Evolutionary conservation across 2,113 vertebrate genomes (phyloP).

Genomic region (Otis tarda): DNA sequence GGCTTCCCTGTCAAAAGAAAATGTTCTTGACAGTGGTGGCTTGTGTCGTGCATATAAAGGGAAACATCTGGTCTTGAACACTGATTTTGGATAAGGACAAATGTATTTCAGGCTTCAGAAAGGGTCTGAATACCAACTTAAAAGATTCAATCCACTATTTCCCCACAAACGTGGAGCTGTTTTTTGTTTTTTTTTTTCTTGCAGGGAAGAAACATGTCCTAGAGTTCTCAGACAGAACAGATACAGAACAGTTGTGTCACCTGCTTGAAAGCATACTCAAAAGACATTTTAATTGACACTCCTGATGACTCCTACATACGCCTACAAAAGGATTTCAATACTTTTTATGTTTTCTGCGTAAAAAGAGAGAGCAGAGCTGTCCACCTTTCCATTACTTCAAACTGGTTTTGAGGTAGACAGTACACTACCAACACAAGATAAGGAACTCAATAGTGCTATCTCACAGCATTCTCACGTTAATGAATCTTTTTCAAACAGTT

Average conservation of each 20-base stretch:
- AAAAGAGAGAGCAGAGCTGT: background rate
- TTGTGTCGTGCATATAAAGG: background rate
- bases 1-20: background rate
- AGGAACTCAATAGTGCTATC: background rate
- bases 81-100: background rate
- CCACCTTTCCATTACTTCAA: background rate
- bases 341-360: background rate
- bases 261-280: background rate
- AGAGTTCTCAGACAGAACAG: background rate
- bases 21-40: background rate
- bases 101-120: background rate
- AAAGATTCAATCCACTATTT: background rate
- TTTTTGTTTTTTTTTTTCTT: too few relatives aligned
- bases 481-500: background rate
- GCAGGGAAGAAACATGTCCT: background rate
- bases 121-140: background rate
- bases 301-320: background rate
- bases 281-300: background rate
- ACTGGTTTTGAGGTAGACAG: background rate
- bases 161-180: rapidly evolving
- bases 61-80: background rate
- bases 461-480: background rate
- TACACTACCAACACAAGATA: background rate
- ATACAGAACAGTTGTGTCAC: background rate
- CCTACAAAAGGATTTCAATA: background rate